These are phyloP conservation scores for Buphagus erythrorhynchus DNA, from an alignment of 2,797 vertebrate species.

Conservation along the genomic window DNA sequence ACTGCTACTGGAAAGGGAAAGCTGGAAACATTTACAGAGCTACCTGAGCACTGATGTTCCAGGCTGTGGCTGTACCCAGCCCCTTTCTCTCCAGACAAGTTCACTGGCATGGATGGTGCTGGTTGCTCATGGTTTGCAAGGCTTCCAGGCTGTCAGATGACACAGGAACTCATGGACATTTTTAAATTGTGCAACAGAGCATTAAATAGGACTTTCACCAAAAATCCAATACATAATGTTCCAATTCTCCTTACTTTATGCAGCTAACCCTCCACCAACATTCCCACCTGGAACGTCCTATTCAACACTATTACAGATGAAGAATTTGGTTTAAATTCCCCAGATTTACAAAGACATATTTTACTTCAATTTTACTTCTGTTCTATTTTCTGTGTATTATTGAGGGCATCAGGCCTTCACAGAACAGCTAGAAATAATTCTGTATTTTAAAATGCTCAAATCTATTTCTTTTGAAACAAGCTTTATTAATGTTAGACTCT, in stretches of 20 bases:
- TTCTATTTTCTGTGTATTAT: neutral
- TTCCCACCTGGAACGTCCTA: neutral
- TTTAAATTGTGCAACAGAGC: neutral
- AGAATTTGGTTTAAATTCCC: neutral
- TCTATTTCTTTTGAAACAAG: neutral
- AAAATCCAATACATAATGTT: neutral
- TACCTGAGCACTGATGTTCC: conserved; percentile 21
- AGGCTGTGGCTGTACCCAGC: neutral
- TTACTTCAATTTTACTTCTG: conserved; percentile 4
- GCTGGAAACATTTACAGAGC: neutral
- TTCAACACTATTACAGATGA: neutral
- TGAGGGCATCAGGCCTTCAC: neutral
- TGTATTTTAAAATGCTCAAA: neutral
- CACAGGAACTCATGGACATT: neutral
- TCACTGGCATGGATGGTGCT: conserved; percentile 8
- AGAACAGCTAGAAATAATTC: neutral
- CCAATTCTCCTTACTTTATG: neutral
- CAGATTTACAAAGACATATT: neutral
- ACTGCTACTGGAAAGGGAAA: neutral
- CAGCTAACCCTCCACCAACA: neutral
- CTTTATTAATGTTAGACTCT: neutral
- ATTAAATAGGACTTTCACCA: neutral
- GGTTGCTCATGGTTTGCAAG: conserved; percentile 13
- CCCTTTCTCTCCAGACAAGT: neutral
- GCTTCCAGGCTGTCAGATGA: conserved; percentile 30